Percentiles rank a stretch among this genome's conserved stretches.
Evolutionary conservation across 2,888 invertebrate species (phyloP).

Genomic region (Patella pellucida): DNA sequence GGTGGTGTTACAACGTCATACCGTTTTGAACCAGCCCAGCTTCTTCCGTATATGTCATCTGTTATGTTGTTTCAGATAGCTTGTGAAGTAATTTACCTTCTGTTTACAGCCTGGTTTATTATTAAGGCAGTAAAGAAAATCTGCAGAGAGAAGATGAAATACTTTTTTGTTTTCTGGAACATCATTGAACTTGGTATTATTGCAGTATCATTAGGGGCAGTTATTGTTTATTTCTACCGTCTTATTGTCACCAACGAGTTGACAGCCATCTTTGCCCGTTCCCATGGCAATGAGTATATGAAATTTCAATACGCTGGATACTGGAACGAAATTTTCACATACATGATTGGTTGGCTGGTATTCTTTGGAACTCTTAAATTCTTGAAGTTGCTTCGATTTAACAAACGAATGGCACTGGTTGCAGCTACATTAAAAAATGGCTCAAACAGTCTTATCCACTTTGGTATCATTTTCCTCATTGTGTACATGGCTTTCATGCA

Average conservation of each 20-base stretch:
- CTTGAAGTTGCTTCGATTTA: slow-evolving; percentile 73
- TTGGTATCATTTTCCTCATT: slow-evolving; percentile 68
- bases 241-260: slow-evolving; percentile 64
- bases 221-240: slow-evolving; percentile 68
- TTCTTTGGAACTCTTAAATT: slow-evolving; percentile 74
- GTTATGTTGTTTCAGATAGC: slow-evolving; percentile 63
- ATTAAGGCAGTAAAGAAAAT: slow-evolving; percentile 63
- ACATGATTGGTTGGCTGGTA: slow-evolving; percentile 72
- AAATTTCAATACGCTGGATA: slow-evolving; percentile 71
- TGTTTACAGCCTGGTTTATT: slow-evolving; percentile 69
- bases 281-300: slow-evolving; percentile 68
- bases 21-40: slow-evolving; percentile 68
- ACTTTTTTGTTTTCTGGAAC: slow-evolving; percentile 68
- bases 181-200: slow-evolving; percentile 63
- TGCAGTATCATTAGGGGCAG: slow-evolving; percentile 60
- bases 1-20: slow-evolving; percentile 65
- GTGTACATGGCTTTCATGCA: slow-evolving; percentile 70
- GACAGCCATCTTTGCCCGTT: slow-evolving; percentile 69
- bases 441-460: slow-evolving; percentile 61
- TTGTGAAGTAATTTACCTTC: slow-evolving; percentile 53
- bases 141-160: slow-evolving; percentile 56
- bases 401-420: slow-evolving; percentile 68
- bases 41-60: slow-evolving; percentile 63
- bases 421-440: slow-evolving; percentile 63
- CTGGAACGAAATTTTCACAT: slow-evolving; percentile 72